Conservation (phyloP, 2,888 invertebrate species). For the Herminia tarsipennalis region DNA sequence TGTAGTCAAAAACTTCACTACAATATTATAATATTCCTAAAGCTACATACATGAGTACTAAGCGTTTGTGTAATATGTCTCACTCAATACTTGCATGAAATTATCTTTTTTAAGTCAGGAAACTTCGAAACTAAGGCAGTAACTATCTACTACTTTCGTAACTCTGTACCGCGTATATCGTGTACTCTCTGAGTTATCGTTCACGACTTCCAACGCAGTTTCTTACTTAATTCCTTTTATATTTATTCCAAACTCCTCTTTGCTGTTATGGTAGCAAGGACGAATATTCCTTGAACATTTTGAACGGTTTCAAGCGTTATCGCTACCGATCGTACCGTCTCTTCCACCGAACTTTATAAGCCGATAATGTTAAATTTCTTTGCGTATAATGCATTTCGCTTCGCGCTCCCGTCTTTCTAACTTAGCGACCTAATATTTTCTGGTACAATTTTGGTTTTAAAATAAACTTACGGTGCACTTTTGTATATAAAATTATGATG, state of each 20-base stretch:
- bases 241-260: constrained; percentile 24
- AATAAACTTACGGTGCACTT: constrained; percentile 22
- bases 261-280: constrained; percentile 14
- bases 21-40: neutral
- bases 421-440: constrained; percentile 28
- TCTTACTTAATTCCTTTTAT: constrained; percentile 31
- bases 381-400: constrained; percentile 40
- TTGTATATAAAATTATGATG: constrained; percentile 20
- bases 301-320: constrained; percentile 16
- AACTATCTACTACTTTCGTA: constrained; percentile 35
- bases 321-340: constrained; percentile 30
- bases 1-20: neutral
- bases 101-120: constrained; percentile 22
- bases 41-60: constrained; percentile 4
- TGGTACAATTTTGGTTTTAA: constrained; percentile 26
- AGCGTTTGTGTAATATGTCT: constrained; percentile 11
- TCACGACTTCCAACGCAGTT: constrained; percentile 41
- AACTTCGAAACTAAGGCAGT: constrained; percentile 21
- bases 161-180: constrained; percentile 38
- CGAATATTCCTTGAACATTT: constrained; percentile 25
- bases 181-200: constrained; percentile 41
- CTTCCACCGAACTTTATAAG: constrained; percentile 39
- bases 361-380: constrained; percentile 45
- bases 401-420: constrained; percentile 22
- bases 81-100: constrained; percentile 19